Evolutionary conservation across 2,113 vertebrate genomes (phyloP).

Genomic region (Paedocypris sp.): DNA sequence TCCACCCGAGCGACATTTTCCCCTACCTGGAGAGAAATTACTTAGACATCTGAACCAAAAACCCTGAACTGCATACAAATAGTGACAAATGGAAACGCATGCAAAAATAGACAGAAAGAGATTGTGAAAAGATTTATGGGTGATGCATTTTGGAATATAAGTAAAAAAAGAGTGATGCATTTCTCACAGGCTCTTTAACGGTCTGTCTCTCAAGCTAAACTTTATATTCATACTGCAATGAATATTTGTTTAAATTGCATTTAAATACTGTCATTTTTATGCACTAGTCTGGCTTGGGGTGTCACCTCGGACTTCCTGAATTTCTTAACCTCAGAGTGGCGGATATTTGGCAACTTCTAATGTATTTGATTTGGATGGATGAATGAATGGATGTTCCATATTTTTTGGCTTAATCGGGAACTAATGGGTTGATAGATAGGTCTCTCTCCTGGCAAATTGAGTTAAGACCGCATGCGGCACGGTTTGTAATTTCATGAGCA

Average conservation of each 20-base stretch:
- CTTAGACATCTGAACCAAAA: background rate
- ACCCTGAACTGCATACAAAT: conserved; percentile 20
- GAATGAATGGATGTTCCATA: conserved; percentile 1
- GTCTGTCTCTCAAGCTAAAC: background rate
- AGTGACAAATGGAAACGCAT: background rate
- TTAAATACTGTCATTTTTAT: background rate
- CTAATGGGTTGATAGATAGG: background rate
- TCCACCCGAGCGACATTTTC: background rate
- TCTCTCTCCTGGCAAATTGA: background rate
- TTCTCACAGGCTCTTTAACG: background rate
- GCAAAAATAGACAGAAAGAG: background rate
- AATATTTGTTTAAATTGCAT: background rate
- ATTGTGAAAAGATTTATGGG: background rate
- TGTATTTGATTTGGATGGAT: background rate
- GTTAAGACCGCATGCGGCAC: background rate
- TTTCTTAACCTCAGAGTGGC: background rate
- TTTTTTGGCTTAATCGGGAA: background rate
- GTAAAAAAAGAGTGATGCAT: background rate
- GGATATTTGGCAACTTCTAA: background rate
- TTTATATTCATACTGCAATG: conserved; percentile 5
- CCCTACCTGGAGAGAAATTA: conserved; percentile 14
- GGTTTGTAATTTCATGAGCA: conserved; percentile 7
- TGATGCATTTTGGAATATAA: background rate
- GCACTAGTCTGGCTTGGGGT: background rate
- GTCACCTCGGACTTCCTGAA: background rate